phyloP scores from a whole-genome alignment of 2,797 vertebrate species.

The Vipera latastei region DNA sequence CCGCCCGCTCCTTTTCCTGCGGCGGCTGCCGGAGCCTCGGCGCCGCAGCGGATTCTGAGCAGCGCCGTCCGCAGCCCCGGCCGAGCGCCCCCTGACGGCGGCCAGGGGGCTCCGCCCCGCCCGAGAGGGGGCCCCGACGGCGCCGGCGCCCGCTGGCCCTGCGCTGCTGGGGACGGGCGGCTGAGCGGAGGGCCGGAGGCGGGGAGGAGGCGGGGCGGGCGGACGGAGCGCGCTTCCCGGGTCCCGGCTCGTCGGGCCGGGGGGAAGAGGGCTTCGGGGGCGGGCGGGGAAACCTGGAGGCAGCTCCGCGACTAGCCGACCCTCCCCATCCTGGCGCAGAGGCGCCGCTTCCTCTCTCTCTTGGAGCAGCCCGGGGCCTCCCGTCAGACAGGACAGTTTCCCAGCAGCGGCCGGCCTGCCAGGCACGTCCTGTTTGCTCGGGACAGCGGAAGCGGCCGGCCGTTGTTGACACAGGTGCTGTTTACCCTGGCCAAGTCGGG shows the following conservation, averaged over 20 bases:
- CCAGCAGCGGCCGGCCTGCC: not conserved
- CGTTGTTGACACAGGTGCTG: slow-evolving; percentile 10
- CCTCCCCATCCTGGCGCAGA: not conserved
- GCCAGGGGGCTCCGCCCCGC: not conserved
- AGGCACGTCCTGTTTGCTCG: slow-evolving; percentile 8
- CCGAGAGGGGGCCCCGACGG: not conserved
- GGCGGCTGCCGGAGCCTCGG: not conserved
- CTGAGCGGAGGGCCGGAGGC: not conserved
- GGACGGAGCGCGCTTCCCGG: not conserved
- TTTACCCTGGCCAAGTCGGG: not conserved
- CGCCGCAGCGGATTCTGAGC: not conserved
- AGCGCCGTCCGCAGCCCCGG: not conserved
- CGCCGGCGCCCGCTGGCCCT: not conserved
- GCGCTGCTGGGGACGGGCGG: not conserved
- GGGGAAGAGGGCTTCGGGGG: not conserved
- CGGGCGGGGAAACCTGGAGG: not conserved
- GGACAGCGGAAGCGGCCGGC: not conserved
- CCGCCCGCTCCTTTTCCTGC: not conserved
- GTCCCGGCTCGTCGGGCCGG: not conserved
- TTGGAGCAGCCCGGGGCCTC: not conserved
- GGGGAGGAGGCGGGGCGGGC: not conserved
- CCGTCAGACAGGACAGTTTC: not conserved
- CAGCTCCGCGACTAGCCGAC: not conserved
- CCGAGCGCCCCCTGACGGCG: not conserved
- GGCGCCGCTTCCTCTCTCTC: not conserved